Evolutionary conservation across 2,797 vertebrate species (phyloP).

Genomic region (Hozukius guyotensis): DNA sequence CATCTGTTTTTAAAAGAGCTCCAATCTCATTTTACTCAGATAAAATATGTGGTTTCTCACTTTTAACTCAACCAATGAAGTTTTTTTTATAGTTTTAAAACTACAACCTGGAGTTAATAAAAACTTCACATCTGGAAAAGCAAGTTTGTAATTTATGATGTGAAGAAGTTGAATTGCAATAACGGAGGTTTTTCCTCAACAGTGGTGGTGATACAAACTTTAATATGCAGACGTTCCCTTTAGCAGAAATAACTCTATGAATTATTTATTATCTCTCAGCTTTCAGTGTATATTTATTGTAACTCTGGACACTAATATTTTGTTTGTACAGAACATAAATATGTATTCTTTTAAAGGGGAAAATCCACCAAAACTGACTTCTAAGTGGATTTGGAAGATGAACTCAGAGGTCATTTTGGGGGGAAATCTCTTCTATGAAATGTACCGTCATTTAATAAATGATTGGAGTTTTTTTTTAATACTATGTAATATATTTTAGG

Average conservation of each 20-base stretch:
- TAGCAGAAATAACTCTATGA: neutral
- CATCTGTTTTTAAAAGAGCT: neutral
- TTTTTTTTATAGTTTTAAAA: neutral
- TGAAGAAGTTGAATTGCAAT: neutral
- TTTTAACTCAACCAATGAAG: neutral
- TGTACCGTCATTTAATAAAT: slow-evolving; percentile 78
- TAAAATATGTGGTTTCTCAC: neutral
- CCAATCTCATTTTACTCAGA: neutral
- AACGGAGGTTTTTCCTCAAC: neutral
- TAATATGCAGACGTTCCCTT: neutral
- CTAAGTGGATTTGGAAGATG: neutral
- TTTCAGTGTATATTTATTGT: slow-evolving; percentile 90
- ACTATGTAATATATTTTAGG: slow-evolving; percentile 30
- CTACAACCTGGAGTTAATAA: neutral
- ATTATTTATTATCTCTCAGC: slow-evolving; percentile 87
- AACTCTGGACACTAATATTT: slow-evolving; percentile 87
- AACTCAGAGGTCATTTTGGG: neutral
- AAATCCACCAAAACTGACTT: neutral
- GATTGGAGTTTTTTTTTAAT: slow-evolving; percentile 3
- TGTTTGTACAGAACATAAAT: slow-evolving; percentile 88
- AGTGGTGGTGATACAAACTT: neutral
- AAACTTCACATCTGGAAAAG: neutral
- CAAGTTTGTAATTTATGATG: neutral
- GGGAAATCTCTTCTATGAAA: slow-evolving; percentile 57
- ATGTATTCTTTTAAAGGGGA: slow-evolving; percentile 79